Base-by-base conservation (phyloP, 2,888 invertebrate species). In the Oligia fasciuncula region DNA sequence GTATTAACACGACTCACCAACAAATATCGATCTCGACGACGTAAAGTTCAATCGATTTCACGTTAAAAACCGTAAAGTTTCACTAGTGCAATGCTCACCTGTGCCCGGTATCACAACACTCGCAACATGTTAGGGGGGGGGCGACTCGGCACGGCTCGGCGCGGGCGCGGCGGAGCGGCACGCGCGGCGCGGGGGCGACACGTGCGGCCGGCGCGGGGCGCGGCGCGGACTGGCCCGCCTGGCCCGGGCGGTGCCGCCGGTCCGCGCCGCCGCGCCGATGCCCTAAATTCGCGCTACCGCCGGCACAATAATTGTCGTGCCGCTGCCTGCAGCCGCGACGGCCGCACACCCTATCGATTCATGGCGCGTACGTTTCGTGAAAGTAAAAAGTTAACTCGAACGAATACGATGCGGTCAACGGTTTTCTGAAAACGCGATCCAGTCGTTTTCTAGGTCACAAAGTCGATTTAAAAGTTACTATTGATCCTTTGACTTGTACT, bases 321-420 rank as follows among this genome's bases (percentile, higher is more conserved):
- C 91, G 93, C 95, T 93, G 95, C 95, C 95, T 94, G 95, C 96
- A 94, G 93, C 95, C 94, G 92, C 93, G 92, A 88, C 94, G 93
- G 93, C 94, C 94, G 94, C 93, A 94, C 94, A 90, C 90, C 93
- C 93, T 94, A 96, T 96, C 95, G 96, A 96, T 96, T 95, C 88
- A 85, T 86, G 84, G 88, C 93, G 92, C n/a, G n/a, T 91, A 93
- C 94, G 91, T 94, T 93, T 92, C 94, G 94, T 95, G 94, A 95
- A 95, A 95, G 94, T 95, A 94, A 96, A 96, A 96, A 95, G 93
- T 95, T 95, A 94, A 95, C 95, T 94, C 95, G 94, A 95, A 95
- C 94, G 94, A 95, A 95, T 95, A 91, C 94, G 94, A 93, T 95
- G 95, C 95, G 95, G 95, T 94, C 95, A 93, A 94, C 92, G 93